These are phyloP conservation scores for Eurystomus glaucurus DNA, from an alignment of 2,797 vertebrate genomes.

Conservation along the genomic window DNA sequence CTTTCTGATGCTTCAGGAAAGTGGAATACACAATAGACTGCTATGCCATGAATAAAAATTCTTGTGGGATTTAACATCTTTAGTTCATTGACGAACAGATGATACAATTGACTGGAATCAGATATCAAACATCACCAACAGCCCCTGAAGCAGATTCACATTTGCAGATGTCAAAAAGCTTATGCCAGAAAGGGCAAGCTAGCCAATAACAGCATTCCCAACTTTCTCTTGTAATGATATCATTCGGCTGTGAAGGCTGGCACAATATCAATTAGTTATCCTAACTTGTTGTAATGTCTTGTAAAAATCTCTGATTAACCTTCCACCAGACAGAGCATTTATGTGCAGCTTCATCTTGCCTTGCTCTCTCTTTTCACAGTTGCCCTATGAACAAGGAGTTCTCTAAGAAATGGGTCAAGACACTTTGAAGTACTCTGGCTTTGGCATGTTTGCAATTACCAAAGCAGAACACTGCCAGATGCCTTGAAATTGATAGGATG, in stretches of 20 bases:
- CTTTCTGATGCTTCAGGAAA: not conserved
- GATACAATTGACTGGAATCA: not conserved
- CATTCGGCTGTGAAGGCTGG: not conserved
- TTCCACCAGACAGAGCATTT: not conserved
- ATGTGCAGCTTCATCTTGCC: not conserved
- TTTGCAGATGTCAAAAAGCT: slow-evolving; percentile 29
- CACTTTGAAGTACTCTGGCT: not conserved
- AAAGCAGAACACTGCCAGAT: slow-evolving; percentile 27
- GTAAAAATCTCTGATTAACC: slow-evolving; percentile 19
- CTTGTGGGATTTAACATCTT: not conserved
- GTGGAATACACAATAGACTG: not conserved
- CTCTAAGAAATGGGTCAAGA: not conserved
- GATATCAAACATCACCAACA: not conserved
- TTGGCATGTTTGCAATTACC: not conserved
- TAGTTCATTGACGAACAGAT: not conserved
- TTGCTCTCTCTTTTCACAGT: not conserved
- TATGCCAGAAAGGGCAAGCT: not conserved
- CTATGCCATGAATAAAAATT: not conserved
- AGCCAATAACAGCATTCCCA: not conserved
- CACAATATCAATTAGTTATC: slow-evolving; percentile 12
- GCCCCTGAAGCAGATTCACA: not conserved
- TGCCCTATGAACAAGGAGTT: not conserved
- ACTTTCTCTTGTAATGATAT: not conserved
- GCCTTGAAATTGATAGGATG: not conserved
- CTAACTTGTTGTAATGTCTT: not conserved